These are phyloP conservation scores for Ceratoteleas bidentatus DNA, from an alignment of 1,140 invertebrate species.

Conservation along the genomic window DNA sequence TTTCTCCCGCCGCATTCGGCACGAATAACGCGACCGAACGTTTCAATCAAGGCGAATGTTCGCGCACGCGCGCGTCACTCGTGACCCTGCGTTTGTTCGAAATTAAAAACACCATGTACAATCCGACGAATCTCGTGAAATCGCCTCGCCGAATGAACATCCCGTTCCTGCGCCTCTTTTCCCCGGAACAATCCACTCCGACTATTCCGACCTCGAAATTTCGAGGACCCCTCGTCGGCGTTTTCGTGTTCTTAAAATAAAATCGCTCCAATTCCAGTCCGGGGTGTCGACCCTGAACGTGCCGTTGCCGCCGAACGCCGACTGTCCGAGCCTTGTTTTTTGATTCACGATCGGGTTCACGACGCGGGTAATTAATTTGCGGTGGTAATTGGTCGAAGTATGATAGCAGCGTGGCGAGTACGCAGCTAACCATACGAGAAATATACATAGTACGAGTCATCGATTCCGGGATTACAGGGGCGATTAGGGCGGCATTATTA, in stretches of 20 bases:
- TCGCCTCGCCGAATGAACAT: too few relatives aligned
- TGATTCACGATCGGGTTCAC: slow-evolving; percentile 49
- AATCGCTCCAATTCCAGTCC: not conserved
- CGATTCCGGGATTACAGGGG: slow-evolving; percentile 71
- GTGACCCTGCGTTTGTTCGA: too few relatives aligned
- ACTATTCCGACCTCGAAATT: too few relatives aligned
- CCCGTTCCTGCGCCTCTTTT: too few relatives aligned
- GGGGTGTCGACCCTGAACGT: too few relatives aligned
- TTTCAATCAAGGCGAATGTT: too few relatives aligned
- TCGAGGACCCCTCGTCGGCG: too few relatives aligned
- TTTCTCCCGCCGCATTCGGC: too few relatives aligned
- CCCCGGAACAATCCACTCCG: too few relatives aligned
- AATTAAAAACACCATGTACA: too few relatives aligned
- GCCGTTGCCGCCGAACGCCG: slow-evolving; percentile 26
- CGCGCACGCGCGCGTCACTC: too few relatives aligned
- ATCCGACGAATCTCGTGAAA: too few relatives aligned
- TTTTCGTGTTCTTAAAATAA: not conserved
- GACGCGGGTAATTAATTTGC: slow-evolving; percentile 63
- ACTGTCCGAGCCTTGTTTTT: slow-evolving; percentile 34
- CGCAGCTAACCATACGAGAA: slow-evolving; percentile 67
- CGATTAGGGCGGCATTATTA: slow-evolving; percentile 73
- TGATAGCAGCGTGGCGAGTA: slow-evolving; percentile 62
- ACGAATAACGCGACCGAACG: not conserved
- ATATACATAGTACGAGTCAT: slow-evolving; percentile 71
- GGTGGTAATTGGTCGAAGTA: slow-evolving; percentile 66